These are phyloP conservation scores for Allophyes oxyacanthae DNA, from an alignment of 2,888 invertebrate genomes.

Conservation along the genomic window DNA sequence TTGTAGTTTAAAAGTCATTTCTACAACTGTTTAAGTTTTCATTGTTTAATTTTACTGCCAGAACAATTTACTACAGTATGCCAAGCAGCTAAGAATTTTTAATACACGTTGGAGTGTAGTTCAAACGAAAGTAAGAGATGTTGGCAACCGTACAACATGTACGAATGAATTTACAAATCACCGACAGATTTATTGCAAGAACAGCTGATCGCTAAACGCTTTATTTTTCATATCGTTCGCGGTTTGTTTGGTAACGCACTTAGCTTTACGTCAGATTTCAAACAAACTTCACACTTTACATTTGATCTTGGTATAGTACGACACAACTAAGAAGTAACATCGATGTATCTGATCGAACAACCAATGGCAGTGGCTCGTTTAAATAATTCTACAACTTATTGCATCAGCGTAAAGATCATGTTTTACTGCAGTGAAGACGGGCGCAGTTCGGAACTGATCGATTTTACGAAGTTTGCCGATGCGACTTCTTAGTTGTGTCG, in stretches of 20 bases:
- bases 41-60: slow-evolving; percentile 1
- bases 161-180: slow-evolving; percentile 18
- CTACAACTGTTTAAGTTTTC: neutral
- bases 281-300: neutral
- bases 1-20: no score
- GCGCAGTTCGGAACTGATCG: no score
- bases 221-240: slow-evolving; percentile 31
- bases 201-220: slow-evolving; percentile 34
- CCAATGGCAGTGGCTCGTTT: no score
- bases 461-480: no score
- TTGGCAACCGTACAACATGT: slow-evolving; percentile 50
- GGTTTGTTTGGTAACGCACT: slow-evolving; percentile 1
- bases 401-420: no score
- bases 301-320: no score
- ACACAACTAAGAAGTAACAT: no score
- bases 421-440: no score
- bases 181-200: slow-evolving; percentile 41
- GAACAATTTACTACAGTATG: slow-evolving; percentile 10
- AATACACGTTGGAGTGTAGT: slow-evolving; percentile 20
- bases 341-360: no score
- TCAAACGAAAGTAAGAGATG: slow-evolving; percentile 43
- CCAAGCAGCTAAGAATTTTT: slow-evolving; percentile 14
- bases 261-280: slow-evolving; percentile 16
- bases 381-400: no score
- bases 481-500: no score